Percentiles rank a stretch among this genome's conserved stretches.
These are phyloP conservation scores for human DNA, from an alignment of 2,113 vertebrate species.

Conservation along the genomic window DNA sequence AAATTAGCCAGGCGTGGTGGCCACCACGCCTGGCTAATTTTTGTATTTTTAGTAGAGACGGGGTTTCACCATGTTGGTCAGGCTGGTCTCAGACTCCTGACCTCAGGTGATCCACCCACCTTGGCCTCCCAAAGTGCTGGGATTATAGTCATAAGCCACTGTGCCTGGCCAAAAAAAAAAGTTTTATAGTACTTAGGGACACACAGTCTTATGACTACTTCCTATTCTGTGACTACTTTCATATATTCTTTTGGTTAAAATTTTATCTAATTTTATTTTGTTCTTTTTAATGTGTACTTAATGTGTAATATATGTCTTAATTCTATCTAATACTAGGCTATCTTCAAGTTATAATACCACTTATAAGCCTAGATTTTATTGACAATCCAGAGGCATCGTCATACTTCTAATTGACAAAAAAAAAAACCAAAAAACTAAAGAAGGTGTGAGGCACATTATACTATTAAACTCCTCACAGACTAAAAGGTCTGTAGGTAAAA, in stretches of 20 bases:
- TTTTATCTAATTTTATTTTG: not conserved
- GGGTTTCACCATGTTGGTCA: no score
- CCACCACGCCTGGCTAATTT: no score
- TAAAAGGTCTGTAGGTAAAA: not conserved
- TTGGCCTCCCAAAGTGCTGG: no score
- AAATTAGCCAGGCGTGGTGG: no score
- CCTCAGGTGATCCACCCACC: no score
- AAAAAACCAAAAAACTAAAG: not conserved
- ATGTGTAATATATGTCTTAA: not conserved
- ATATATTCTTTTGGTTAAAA: not conserved
- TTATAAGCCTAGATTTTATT: not conserved
- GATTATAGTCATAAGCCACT: no score
- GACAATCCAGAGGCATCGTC: not conserved
- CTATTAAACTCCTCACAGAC: not conserved
- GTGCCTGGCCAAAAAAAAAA: no score
- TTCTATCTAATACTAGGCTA: not conserved
- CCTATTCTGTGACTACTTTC: not conserved
- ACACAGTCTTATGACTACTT: not conserved
- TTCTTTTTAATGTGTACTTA: not conserved
- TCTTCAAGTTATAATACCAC: not conserved
- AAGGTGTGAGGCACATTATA: not conserved
- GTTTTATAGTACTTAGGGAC: not conserved
- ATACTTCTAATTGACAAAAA: not conserved
- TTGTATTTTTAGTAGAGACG: no score
- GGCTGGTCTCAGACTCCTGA: no score